A percentile compares a stretch with the other conserved stretches of the same genome.
Conservation (phyloP, 2,888 invertebrate genomes). For the Drosophila putrida region DNA sequence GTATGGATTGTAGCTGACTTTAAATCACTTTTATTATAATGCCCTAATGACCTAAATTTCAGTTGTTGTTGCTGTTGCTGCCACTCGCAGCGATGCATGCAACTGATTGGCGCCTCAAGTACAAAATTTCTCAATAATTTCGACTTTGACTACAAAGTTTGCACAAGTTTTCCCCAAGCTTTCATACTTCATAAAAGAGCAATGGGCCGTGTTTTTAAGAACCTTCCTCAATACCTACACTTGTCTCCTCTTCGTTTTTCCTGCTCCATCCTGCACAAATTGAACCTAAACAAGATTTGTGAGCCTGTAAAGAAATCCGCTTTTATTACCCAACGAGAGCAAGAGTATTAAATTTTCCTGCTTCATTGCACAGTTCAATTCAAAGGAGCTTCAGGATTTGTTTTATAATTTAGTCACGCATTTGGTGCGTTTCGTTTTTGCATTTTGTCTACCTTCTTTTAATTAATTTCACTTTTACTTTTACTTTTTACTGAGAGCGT, state of each 20-base stretch:
- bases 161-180: conserved; percentile 8
- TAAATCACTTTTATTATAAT: conserved; percentile 69
- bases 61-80: conserved; percentile 1
- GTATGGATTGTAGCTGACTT: conserved; percentile 59
- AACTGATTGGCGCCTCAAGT: conserved; percentile 68
- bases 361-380: conserved; percentile 62
- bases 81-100: conserved; percentile 61
- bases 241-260: not conserved
- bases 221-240: not conserved
- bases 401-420: conserved; percentile 75
- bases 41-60: conserved; percentile 35
- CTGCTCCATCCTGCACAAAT: conserved; percentile 25
- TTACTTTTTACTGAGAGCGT: conserved; percentile 27
- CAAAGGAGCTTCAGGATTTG: conserved; percentile 40
- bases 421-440: conserved; percentile 41
- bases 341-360: conserved; percentile 75
- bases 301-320: conserved; percentile 60
- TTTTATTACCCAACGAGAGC: conserved; percentile 68
- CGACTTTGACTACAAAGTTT: conserved; percentile 50
- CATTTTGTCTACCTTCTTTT: conserved; percentile 63
- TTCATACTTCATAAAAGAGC: conserved; percentile 59
- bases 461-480: conserved; percentile 67
- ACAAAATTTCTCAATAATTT: conserved; percentile 63
- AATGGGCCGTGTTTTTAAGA: conserved; percentile 21
- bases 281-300: conserved; percentile 72